phyloP scores from a whole-genome alignment of 2,797 vertebrate species.

The Myotis daubentonii region DNA sequence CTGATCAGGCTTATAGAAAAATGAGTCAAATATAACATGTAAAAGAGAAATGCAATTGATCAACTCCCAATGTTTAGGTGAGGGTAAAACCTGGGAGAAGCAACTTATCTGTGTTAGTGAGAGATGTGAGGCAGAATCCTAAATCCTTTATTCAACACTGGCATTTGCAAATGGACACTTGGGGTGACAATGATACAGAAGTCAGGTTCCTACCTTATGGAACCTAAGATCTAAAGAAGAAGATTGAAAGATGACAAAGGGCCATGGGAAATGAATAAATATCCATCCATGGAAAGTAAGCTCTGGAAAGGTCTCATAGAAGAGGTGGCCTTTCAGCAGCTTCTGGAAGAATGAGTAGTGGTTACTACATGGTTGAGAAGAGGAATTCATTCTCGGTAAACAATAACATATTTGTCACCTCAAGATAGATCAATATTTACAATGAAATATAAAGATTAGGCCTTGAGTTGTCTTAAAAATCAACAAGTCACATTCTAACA shows the following conservation, averaged over 20 bases:
- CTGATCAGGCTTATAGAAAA: not conserved
- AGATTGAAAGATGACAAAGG: not conserved
- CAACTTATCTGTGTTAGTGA: not conserved
- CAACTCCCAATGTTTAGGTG: not conserved
- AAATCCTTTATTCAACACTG: not conserved
- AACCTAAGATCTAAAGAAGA: not conserved
- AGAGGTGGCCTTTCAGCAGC: not conserved
- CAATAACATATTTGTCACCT: not conserved
- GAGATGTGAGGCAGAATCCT: not conserved
- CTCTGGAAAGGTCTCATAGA: not conserved
- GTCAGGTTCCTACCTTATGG: not conserved
- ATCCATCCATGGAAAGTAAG: not conserved
- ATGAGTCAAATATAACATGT: not conserved
- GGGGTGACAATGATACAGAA: not conserved
- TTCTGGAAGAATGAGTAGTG: not conserved
- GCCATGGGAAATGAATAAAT: not conserved
- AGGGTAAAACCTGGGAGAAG: not conserved
- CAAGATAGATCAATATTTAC: not conserved
- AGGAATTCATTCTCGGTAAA: not conserved
- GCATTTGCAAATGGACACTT: not conserved
- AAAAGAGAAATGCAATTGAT: not conserved
- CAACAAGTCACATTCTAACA: not conserved
- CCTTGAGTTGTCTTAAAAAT: not conserved
- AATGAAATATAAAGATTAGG: not conserved
- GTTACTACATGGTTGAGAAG: not conserved